Evolutionary conservation across 1,140 invertebrate species (phyloP).

Genomic region (Cyclargus thomasi): DNA sequence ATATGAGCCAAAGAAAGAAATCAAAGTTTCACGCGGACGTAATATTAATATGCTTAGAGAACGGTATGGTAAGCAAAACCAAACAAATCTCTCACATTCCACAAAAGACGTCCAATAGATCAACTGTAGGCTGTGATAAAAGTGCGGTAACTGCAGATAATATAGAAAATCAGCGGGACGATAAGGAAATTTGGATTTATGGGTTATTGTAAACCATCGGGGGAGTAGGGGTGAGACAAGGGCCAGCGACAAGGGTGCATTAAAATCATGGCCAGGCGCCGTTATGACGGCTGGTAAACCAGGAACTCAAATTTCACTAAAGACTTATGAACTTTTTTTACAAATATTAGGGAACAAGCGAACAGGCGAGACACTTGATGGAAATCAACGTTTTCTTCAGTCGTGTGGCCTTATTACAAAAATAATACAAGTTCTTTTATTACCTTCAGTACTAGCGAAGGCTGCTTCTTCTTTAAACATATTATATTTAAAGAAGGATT

Average conservation of each 20-base stretch:
- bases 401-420: no score
- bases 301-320: constrained; percentile 5
- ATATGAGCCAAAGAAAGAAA: no score
- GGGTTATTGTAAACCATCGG: constrained; percentile 1
- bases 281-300: constrained; percentile 3
- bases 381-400: no score
- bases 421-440: no score
- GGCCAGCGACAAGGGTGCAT: constrained; percentile 6
- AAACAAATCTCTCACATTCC: not conserved
- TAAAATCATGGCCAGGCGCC: not conserved
- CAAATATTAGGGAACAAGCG: no score
- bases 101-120: not conserved
- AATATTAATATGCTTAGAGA: no score
- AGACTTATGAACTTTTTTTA: no score
- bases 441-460: no score
- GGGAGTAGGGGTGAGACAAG: not conserved
- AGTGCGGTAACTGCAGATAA: not conserved
- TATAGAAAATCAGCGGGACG: not conserved
- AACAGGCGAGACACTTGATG: no score
- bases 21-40: no score
- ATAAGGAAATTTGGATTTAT: constrained; percentile 11
- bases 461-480: no score
- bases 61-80: not conserved
- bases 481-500: no score
- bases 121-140: not conserved